Conservation (phyloP, 2,113 vertebrate genomes). For the Hucho hucho region DNA sequence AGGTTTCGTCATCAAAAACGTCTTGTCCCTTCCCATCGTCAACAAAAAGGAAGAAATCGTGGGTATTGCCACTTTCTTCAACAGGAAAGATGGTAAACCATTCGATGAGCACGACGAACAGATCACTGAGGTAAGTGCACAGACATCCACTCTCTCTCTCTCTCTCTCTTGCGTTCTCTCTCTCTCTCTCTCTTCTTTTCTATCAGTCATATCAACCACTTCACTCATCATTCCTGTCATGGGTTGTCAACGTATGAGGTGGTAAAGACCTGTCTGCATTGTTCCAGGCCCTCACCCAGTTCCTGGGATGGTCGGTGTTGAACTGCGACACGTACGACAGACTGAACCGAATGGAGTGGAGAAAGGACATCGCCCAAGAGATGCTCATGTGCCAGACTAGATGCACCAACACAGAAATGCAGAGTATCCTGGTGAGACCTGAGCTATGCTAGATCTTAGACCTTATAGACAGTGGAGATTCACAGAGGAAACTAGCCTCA, state of each 20-base stretch:
- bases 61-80: slow-evolving; percentile 95
- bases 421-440: slow-evolving; percentile 87
- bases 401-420: slow-evolving; percentile 81
- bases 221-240: neutral
- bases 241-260: neutral
- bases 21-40: slow-evolving; percentile 93
- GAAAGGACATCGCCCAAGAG: slow-evolving; percentile 92
- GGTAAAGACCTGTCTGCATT: neutral
- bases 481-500: too few relatives aligned
- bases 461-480: neutral
- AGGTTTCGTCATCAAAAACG: slow-evolving; percentile 89
- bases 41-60: slow-evolving; percentile 99
- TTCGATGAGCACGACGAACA: slow-evolving; percentile 95
- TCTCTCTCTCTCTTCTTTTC: too few relatives aligned
- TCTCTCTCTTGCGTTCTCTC: too few relatives aligned
- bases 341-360: slow-evolving; percentile 91
- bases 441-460: too few relatives aligned
- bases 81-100: slow-evolving; percentile 91
- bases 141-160: neutral
- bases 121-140: slow-evolving; percentile 85
- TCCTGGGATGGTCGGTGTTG: slow-evolving; percentile 96
- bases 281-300: slow-evolving; percentile 90
- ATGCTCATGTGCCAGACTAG: slow-evolving; percentile 92
- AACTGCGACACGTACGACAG: slow-evolving; percentile 95
- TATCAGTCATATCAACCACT: neutral